Conservation (phyloP, 2,113 vertebrate genomes). For the Phyllopteryx taeniolatus region DNA sequence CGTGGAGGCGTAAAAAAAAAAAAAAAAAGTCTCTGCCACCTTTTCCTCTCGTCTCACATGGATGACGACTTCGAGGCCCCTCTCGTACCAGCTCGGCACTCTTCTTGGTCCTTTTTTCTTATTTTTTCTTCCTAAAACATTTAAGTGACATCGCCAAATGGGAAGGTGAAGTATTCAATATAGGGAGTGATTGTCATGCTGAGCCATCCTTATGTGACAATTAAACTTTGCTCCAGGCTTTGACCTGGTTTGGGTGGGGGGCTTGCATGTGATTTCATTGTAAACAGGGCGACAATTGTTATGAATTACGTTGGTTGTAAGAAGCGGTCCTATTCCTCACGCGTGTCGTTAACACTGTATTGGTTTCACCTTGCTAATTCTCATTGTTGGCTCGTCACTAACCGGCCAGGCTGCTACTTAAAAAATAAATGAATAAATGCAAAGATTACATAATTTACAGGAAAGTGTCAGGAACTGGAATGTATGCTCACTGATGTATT, state of each 20-base stretch:
- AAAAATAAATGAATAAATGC: constrained; percentile 6
- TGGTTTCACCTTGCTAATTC: constrained; percentile 16
- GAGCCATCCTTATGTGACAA: neutral
- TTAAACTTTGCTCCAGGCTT: neutral
- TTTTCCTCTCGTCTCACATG: neutral
- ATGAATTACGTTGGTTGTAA: neutral
- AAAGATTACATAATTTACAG: constrained; percentile 12
- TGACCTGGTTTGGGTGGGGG: neutral
- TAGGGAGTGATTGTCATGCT: constrained; percentile 21
- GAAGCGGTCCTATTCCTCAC: neutral
- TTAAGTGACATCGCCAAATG: constrained; percentile 31
- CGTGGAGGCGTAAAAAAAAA: constrained; percentile 65
- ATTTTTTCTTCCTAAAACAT: neutral
- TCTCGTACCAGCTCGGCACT: constrained; percentile 33
- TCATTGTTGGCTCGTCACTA: constrained; percentile 8
- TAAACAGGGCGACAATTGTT: neutral
- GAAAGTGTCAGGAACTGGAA: constrained; percentile 30
- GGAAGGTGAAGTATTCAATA: neutral
- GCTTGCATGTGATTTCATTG: neutral
- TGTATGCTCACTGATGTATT: constrained; percentile 55
- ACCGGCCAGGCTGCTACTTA: constrained; percentile 22
- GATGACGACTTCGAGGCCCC: constrained; percentile 30
- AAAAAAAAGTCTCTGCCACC: neutral
- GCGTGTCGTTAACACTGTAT: constrained; percentile 1
- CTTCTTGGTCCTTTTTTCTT: constrained; percentile 28